Evolutionary conservation across 2,113 vertebrate species (phyloP), one percentile per base, ranked within the genome.

Genomic region (Stigmatopora argus): DNA sequence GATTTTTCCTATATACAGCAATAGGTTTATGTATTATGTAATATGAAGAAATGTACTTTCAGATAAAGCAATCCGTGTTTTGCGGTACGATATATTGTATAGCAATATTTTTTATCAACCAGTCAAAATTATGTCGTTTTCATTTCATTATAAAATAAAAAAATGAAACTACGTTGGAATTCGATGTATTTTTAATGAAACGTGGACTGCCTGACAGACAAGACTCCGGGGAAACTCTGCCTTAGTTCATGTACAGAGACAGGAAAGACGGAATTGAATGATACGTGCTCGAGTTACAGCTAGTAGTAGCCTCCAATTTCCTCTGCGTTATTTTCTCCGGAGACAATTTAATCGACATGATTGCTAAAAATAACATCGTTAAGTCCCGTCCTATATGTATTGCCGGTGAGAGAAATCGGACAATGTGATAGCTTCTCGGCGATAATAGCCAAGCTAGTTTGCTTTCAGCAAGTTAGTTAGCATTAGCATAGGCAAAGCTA

Each of bases 251-350:
- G 38, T 45, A 0, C 0, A 6, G 0, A 0, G 13, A 12, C n/a
- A 44, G 17, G 31, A 15, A 68, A 18, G 31, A 77, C 77, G 74
- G 78, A 82, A 73, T 72, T 68, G 23, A 66, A 15, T 77, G 51
- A 65, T 48, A 61, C 63, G 73, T 72, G 70, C 38, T 57, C 10
- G 44, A 51, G 46, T 67, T 66, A n/a, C 41, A 35, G 60, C 38
- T 63, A 66, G 31, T 63, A 66, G 31, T 66, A 58, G 34, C 65
- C 45, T 35, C 41, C 3, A 38, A 19, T 35, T 61, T 56, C 44
- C 7, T 61, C 59, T 17, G 21, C 17, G 56, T 19, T 31, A 11
- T 23, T 4, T 7, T 35, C 26, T 19, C 6, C 52, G 7, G 7
- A 8, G 18, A 2, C 3, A 53, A 41, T 57, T 41, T 53, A 15